Conservation (phyloP, 2,888 invertebrate species). For the Portevinia maculata region DNA sequence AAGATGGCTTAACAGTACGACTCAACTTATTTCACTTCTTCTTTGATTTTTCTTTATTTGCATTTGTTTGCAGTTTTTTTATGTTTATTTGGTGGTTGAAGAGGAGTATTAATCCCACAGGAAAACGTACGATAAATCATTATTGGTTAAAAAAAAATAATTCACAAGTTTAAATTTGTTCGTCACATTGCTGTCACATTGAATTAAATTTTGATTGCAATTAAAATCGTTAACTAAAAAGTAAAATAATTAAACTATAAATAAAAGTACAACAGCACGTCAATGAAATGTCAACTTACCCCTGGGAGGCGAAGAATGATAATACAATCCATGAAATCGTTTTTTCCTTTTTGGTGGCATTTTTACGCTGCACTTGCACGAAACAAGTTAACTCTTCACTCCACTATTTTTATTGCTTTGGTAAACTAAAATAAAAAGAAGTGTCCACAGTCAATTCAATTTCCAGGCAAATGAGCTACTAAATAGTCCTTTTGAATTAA, state of each 20-base stretch:
- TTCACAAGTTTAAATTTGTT: too few relatives aligned
- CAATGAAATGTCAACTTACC: slow-evolving; percentile 78
- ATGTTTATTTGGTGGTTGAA: too few relatives aligned
- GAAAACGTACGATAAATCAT: too few relatives aligned
- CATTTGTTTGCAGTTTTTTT: too few relatives aligned
- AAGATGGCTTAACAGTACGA: too few relatives aligned
- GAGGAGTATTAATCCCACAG: too few relatives aligned
- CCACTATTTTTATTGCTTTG: not conserved
- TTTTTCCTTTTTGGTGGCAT: slow-evolving; percentile 82
- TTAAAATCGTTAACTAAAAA: not conserved
- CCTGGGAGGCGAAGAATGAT: slow-evolving; percentile 83
- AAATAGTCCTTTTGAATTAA: slow-evolving; percentile 21
- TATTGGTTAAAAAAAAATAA: too few relatives aligned
- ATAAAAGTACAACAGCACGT: slow-evolving; percentile 5
- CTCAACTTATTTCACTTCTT: too few relatives aligned
- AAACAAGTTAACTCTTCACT: slow-evolving; percentile 21
- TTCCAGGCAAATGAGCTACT: slow-evolving; percentile 27
- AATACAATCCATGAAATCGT: slow-evolving; percentile 82
- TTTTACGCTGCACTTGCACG: slow-evolving; percentile 45
- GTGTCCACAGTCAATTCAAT: slow-evolving; percentile 6
- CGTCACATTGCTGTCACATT: too few relatives aligned
- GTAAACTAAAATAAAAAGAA: not conserved
- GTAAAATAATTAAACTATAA: not conserved
- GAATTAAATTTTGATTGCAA: not conserved
- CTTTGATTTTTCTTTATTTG: too few relatives aligned